Percentiles rank a stretch among this genome's conserved stretches.
phyloP scores from a whole-genome alignment of 1,140 invertebrate species.

The Neelides sp. region DNA sequence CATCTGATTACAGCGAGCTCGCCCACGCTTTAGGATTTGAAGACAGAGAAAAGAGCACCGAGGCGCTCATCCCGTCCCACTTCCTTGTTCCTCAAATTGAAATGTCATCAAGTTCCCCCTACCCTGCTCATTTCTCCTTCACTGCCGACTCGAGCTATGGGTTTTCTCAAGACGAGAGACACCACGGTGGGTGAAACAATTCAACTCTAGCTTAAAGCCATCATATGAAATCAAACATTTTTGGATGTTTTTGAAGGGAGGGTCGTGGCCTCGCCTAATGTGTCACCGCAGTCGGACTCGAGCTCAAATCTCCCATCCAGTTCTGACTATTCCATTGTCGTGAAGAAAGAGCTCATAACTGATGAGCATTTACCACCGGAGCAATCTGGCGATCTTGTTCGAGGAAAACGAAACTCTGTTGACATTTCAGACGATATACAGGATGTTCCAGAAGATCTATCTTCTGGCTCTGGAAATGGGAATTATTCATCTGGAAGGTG shows the following conservation, averaged over 20 bases:
- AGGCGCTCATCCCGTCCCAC: slow-evolving; percentile 61
- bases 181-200: slow-evolving; percentile 1
- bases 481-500: too few relatives aligned
- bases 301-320: slow-evolving; percentile 58
- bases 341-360: slow-evolving; percentile 25
- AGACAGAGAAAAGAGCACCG: slow-evolving; percentile 40
- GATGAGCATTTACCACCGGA: slow-evolving; percentile 16
- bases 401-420: slow-evolving; percentile 6
- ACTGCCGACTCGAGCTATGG: slow-evolving; percentile 26
- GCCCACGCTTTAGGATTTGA: slow-evolving; percentile 30
- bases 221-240: not conserved
- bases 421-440: slow-evolving; percentile 23
- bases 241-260: slow-evolving; percentile 4
- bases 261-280: slow-evolving; percentile 30
- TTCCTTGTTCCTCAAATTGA: slow-evolving; percentile 77
- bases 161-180: slow-evolving; percentile 22
- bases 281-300: slow-evolving; percentile 62
- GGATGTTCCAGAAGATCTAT: slow-evolving; percentile 28
- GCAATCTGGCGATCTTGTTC: not conserved
- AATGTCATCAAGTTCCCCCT: slow-evolving; percentile 46
- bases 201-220: not conserved
- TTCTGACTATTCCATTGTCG: slow-evolving; percentile 37
- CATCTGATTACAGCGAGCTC: slow-evolving; percentile 29
- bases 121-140: slow-evolving; percentile 25
- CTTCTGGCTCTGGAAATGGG: slow-evolving; percentile 14